Conservation (phyloP, 2,113 vertebrate genomes). For the Malurus melanocephalus region DNA sequence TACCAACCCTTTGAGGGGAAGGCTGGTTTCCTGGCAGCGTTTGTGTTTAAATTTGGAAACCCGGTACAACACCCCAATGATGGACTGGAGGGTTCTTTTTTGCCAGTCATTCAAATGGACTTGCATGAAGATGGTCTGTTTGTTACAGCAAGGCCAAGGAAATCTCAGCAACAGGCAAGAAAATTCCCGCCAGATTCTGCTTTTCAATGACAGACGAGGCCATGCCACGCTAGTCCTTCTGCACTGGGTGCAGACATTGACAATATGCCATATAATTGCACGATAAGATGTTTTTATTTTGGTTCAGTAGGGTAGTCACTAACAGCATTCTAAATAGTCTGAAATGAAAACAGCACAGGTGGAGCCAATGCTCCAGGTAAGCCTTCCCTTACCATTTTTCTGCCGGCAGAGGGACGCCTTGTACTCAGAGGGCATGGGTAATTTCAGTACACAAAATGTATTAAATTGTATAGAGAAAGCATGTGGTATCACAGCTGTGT, state of each 20-base stretch:
- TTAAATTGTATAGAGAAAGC: not conserved
- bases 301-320: not conserved
- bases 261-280: not conserved
- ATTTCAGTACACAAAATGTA: not conserved
- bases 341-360: not conserved
- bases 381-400: not conserved
- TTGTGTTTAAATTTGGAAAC: not conserved
- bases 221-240: not conserved
- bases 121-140: not conserved
- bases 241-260: not conserved
- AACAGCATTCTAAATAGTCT: not conserved
- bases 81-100: not conserved
- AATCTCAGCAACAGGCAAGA: not conserved
- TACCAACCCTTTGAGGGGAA: not conserved
- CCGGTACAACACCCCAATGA: not conserved
- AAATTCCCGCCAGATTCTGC: not conserved
- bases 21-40: not conserved
- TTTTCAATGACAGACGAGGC: not conserved
- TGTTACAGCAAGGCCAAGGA: not conserved
- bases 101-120: not conserved
- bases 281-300: slow-evolving; percentile 5
- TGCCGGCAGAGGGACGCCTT: not conserved
- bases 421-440: not conserved
- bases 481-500: not conserved
- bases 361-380: not conserved